Base-by-base conservation (phyloP, 1,140 invertebrate genomes). In the Pseudomyrmex flavicornis region DNA sequence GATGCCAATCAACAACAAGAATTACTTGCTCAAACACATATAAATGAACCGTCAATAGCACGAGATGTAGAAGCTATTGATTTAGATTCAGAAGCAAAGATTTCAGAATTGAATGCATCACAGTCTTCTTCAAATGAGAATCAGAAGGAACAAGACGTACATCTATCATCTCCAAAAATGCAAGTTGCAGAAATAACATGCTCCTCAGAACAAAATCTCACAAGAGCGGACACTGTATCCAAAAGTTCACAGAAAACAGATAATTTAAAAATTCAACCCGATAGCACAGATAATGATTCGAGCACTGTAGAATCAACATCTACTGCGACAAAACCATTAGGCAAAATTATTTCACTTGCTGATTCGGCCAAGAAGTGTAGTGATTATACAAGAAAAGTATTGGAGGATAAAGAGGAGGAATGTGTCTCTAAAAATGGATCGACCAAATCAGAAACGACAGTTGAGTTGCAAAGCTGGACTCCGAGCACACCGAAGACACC, bases 271-370 rank as follows among this genome's bases (percentile, higher is more conserved):
- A 48, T 2, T 2, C 12, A 48, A 17, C 50, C 44, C 7, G 12
- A 48, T 1, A 79, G 12, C n/a, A n/a, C 10, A 22, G 46, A 35
- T 35, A 56, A 73, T 12, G 12, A 63, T 59, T 59, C 13, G 2
- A 52, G 35, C 8, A 26, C 13, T 59, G 48, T 22, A 2, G 54
- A 5, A 70, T 79, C 22, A 7, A 50, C 12, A n/a, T 48, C 8
- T 48, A 35, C 17, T 46, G 12, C 12, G 10, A 3, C 20, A 7
- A 15, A 59, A 59, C 20, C 20, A 10, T 10, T 48, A 50, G 35
- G 15, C 17, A 80, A 70, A 66, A 72, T 35, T 35, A 35, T 35
- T 35, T 35, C 35, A 35, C 35, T 35, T 35, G 35, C 76, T 80
- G 76, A 80, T n/a, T 5, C 46, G 22, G 2, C 35, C 35, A 35